These are phyloP conservation scores for Zaprionus africanus DNA, from an alignment of 1,140 invertebrate genomes.

Conservation along the genomic window DNA sequence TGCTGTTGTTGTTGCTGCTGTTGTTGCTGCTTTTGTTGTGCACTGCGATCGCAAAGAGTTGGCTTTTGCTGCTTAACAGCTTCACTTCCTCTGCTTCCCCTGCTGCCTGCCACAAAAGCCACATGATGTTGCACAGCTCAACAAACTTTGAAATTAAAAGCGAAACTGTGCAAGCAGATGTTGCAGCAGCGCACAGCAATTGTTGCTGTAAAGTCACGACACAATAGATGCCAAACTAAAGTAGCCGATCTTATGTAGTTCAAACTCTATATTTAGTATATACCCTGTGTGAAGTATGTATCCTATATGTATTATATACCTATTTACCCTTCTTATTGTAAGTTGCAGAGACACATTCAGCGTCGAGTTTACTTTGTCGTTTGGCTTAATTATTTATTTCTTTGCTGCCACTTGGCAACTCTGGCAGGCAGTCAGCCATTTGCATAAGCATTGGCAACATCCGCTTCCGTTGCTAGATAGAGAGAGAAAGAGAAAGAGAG, in stretches of 20 bases:
- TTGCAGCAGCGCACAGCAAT: conserved; percentile 39
- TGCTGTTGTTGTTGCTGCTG: conserved; percentile 17
- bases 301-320: not conserved
- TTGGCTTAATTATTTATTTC: conserved; percentile 14
- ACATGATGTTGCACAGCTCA: conserved; percentile 67
- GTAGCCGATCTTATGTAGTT: not conserved
- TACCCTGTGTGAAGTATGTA: not conserved
- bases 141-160: conserved; percentile 75
- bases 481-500: not conserved
- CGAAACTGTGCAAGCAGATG: conserved; percentile 59
- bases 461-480: conserved; percentile 29
- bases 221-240: not conserved
- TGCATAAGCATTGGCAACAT: conserved; percentile 47
- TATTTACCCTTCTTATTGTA: not conserved
- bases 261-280: not conserved
- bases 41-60: conserved; percentile 34
- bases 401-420: not conserved
- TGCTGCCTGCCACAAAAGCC: conserved; percentile 33
- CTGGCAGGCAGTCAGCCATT: conserved; percentile 18
- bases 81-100: not conserved
- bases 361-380: not conserved
- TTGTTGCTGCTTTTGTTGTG: conserved; percentile 11
- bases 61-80: conserved; percentile 52
- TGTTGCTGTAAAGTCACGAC: conserved; percentile 43
- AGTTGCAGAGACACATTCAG: not conserved